These are phyloP conservation scores for Petroica traversi DNA, from an alignment of 2,113 vertebrate species.

Conservation along the genomic window DNA sequence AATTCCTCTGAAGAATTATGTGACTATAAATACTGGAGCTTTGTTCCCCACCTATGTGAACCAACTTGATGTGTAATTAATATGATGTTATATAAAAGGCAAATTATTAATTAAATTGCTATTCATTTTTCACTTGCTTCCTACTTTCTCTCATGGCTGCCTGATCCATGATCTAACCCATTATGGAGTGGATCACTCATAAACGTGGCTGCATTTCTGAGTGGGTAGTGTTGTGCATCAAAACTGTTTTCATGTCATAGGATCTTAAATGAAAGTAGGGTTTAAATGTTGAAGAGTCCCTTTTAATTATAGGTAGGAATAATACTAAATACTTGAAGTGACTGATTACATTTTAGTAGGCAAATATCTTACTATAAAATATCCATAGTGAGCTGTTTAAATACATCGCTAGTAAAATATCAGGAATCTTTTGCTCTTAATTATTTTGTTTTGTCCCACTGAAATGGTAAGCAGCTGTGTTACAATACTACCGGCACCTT, in stretches of 20 bases:
- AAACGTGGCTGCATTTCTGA: not conserved
- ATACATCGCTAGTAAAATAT: not conserved
- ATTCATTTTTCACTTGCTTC: not conserved
- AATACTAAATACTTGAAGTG: not conserved
- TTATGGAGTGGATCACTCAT: not conserved
- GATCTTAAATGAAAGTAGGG: not conserved
- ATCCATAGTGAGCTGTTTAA: not conserved
- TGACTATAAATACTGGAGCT: not conserved
- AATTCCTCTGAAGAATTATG: not conserved
- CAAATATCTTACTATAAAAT: not conserved
- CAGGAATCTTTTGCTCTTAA: not conserved
- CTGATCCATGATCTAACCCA: not conserved
- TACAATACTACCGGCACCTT: not conserved
- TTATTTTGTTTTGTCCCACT: constrained; percentile 16
- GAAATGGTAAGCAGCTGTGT: not conserved
- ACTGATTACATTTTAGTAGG: not conserved
- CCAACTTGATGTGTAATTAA: not conserved
- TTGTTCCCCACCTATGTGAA: not conserved
- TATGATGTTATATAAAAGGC: not conserved
- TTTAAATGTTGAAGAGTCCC: not conserved
- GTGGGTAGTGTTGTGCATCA: not conserved
- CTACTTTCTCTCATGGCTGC: not conserved
- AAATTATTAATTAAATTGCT: not conserved
- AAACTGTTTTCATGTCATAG: not conserved
- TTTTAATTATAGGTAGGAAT: not conserved